Base-by-base conservation (phyloP, 2,797 vertebrate genomes). In the Hozukius guyotensis region DNA sequence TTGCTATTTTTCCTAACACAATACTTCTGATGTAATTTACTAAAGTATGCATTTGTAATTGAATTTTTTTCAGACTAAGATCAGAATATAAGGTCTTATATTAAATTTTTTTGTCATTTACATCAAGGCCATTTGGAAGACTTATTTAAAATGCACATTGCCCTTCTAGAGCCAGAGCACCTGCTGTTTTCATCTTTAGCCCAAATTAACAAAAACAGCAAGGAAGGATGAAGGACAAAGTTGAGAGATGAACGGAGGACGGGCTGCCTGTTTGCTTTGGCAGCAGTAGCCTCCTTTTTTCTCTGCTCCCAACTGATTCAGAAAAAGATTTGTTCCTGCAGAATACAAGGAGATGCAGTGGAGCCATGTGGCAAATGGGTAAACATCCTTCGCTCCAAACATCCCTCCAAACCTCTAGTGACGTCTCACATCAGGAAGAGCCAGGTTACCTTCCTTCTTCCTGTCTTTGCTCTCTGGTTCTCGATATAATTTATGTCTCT, bases 221-320 rank as follows among this genome's bases (percentile, higher is more conserved):
- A 89, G 88, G 85, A 63, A 82, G 36, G 31, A 65, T 53, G 65
- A 70, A 56, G 24, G 11, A 77, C n/a, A 24, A 24, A n/a, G 31
- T 60, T 36, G 22, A 72, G 53, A 71, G 66, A 69, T 72, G 18
- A 66, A 67, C 1, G 3, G 32, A 75, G 38, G 64, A 84, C 71
- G 27, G 42, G 24, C 29, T 61, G 69, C 27, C 34, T 93, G 89
- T 95, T 96, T 96, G 84, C 84, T 91, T 93, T 95, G 93, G 93
- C 84, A 91, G 72, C 60, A 80, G 82, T 75, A 75, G 6, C 20
- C 59, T 79, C 49, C 20, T 73, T 82, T 88, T 92, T 92, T 91
- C 86, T 89, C 81, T 75, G 75, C 82, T 90, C 85, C 72, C 77
- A 83, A 78, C 38, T 69, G 72, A 55, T 70, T 71, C 2, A 83